phyloP scores from a whole-genome alignment of 2,113 vertebrate species.

The Lepus europaeus region DNA sequence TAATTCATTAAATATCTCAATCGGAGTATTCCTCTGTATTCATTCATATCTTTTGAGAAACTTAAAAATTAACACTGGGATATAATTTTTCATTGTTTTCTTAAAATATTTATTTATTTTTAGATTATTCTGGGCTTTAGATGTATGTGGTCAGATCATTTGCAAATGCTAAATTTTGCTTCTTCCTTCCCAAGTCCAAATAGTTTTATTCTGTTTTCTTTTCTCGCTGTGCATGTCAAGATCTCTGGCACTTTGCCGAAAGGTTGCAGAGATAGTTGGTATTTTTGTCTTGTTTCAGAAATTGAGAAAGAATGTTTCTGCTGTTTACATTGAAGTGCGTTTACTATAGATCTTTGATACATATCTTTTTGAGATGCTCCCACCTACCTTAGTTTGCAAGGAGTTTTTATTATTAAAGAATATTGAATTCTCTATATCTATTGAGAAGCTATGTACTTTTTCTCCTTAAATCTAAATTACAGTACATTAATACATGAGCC shows the following conservation, averaged over 20 bases:
- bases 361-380: background rate
- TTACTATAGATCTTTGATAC: background rate
- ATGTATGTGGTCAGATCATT: background rate
- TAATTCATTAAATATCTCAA: background rate
- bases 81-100: background rate
- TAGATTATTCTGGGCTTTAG: background rate
- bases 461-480: background rate
- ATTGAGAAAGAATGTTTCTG: background rate
- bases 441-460: background rate
- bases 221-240: background rate
- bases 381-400: background rate
- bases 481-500: slow-evolving; percentile 5
- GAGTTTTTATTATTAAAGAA: background rate
- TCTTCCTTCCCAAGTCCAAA: background rate
- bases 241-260: background rate
- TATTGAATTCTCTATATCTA: background rate
- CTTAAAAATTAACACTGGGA: background rate
- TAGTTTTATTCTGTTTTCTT: background rate
- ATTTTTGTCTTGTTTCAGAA: background rate
- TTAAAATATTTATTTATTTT: too few relatives aligned
- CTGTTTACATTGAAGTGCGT: background rate
- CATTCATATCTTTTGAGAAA: background rate
- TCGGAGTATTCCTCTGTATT: background rate
- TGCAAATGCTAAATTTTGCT: background rate
- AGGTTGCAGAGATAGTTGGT: background rate